These are phyloP conservation scores for Clinocottus analis DNA, from an alignment of 2,113 vertebrate genomes.

Conservation along the genomic window DNA sequence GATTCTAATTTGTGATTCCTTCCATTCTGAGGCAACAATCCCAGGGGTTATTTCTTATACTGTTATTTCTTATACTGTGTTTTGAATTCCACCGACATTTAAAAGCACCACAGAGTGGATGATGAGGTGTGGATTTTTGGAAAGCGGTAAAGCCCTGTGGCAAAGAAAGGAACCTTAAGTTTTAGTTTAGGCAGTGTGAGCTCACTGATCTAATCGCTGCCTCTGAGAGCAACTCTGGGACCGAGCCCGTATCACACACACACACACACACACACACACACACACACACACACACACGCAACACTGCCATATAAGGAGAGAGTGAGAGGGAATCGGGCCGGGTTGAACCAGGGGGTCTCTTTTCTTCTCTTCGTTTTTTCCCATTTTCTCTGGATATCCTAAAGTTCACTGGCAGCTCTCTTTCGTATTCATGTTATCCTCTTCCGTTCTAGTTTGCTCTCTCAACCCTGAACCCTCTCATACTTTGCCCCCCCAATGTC, in stretches of 20 bases:
- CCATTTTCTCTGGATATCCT: constrained; percentile 55
- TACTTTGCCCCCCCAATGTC: not conserved
- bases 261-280: constrained; percentile 36
- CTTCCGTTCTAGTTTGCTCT: constrained; percentile 31
- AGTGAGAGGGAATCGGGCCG: constrained; percentile 64
- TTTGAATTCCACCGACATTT: not conserved
- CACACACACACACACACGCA: constrained; percentile 46
- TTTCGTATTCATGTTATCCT: constrained; percentile 41
- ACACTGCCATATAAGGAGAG: constrained; percentile 80
- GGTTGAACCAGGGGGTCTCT: constrained; percentile 67
- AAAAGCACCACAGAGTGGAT: not conserved
- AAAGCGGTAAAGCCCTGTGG: constrained; percentile 7
- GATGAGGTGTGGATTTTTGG: not conserved
- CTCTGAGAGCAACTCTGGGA: constrained; percentile 68
- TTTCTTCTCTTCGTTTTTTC: constrained; percentile 55
- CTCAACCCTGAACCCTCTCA: constrained; percentile 12
- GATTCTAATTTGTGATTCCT: constrained; percentile 56
- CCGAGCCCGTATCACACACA: constrained; percentile 57
- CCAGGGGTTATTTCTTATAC: constrained; percentile 58
- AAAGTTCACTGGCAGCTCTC: constrained; percentile 53
- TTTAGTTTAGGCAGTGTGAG: constrained; percentile 57
- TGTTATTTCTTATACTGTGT: no score
- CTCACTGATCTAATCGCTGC: constrained; percentile 75
- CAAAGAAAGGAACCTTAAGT: constrained; percentile 39
- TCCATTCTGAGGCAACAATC: constrained; percentile 51